phyloP scores from a whole-genome alignment of 1,140 invertebrate genomes.

The Heliconius melpomene region DNA sequence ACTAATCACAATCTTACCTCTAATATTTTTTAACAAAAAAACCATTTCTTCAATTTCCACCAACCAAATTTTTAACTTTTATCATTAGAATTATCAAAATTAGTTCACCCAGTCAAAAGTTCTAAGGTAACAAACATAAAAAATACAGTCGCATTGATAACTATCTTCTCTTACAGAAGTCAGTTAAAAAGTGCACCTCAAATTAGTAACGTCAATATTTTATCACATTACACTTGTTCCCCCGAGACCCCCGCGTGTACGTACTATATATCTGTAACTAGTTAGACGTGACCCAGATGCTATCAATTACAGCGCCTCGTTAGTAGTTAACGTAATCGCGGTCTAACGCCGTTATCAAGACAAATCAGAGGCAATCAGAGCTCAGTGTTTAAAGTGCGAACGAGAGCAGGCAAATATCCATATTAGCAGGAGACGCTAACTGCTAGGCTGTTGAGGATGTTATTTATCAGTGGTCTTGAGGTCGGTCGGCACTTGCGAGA shows the following conservation, averaged over 20 bases:
- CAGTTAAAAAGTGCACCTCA: neutral
- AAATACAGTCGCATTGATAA: no score
- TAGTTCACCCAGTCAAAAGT: no score
- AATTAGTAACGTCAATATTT: neutral
- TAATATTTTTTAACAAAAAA: no score
- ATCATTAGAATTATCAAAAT: no score
- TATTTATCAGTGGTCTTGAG: slow-evolving; percentile 29
- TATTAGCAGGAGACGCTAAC: slow-evolving; percentile 40
- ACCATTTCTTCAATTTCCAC: no score
- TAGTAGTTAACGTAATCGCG: slow-evolving; percentile 37
- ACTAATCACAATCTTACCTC: no score
- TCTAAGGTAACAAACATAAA: no score
- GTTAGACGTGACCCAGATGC: slow-evolving; percentile 29
- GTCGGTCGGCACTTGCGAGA: neutral
- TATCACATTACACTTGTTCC: neutral
- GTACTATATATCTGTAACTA: slow-evolving; percentile 6
- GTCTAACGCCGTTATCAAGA: slow-evolving; percentile 41
- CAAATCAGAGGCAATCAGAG: slow-evolving; percentile 43
- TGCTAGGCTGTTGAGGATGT: slow-evolving; percentile 33
- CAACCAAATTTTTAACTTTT: no score
- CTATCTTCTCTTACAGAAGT: no score
- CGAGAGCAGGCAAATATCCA: slow-evolving; percentile 42
- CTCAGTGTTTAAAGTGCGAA: slow-evolving; percentile 31
- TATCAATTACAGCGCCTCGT: slow-evolving; percentile 34
- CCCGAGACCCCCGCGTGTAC: neutral